Conservation (phyloP, 2,113 vertebrate species). For the Epinephelus cyanopodus region DNA sequence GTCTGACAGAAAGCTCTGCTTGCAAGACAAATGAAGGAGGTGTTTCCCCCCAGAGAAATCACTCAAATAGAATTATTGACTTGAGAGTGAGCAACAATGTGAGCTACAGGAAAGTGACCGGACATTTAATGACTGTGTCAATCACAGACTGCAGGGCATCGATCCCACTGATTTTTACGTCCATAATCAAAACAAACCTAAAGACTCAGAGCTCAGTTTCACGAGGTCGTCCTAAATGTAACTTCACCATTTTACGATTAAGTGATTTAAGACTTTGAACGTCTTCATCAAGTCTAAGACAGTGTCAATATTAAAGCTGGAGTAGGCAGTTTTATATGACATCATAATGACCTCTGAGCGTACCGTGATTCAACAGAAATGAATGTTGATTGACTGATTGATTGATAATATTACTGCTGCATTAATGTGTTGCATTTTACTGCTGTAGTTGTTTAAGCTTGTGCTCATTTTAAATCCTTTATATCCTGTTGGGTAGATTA, state of each 20-base stretch:
- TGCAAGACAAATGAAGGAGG: slow-evolving; percentile 53
- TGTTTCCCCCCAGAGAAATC: slow-evolving; percentile 37
- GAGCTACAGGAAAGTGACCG: slow-evolving; percentile 12
- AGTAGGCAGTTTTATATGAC: not conserved
- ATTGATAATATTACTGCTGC: no score
- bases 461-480: no score
- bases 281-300: not conserved
- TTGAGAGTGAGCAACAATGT: slow-evolving; percentile 9
- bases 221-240: no score
- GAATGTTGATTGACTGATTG: no score
- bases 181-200: not conserved
- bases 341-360: no score
- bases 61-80: slow-evolving; percentile 46
- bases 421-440: no score
- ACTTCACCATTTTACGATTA: no score
- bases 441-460: no score
- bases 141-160: not conserved
- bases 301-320: not conserved
- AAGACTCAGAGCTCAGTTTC: not conserved
- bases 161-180: slow-evolving; percentile 1
- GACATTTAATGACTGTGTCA: slow-evolving; percentile 39
- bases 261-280: not conserved
- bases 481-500: no score
- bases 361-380: no score
- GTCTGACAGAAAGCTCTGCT: slow-evolving; percentile 32